Evolutionary conservation across 2,797 vertebrate species (phyloP), one percentile per base, ranked within the genome.

Genomic region (Apogon talboti): DNA sequence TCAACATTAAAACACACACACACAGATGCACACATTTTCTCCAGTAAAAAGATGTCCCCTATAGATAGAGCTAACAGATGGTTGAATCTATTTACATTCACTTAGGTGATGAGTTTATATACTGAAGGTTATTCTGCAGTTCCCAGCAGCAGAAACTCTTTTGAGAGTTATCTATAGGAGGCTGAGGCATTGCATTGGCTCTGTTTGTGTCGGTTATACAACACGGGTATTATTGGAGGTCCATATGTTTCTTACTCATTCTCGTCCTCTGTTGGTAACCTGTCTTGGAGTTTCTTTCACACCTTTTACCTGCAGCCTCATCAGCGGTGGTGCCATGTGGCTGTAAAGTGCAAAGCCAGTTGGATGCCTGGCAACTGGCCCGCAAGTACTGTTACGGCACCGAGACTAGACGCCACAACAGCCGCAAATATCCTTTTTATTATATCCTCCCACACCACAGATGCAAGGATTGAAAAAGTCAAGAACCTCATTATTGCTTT

Each of bases 1-100:
- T 21, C 10, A 13, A 18, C 6, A 33, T 42, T 40, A 15, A 48
- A 51, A 30, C 49, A 46, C 52, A 47, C 18, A 45, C 42, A 63
- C 21, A 52, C 35, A 61, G 3, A 73, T 28, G 19, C 55, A 59
- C 35, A 19, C 38, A 41, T 9, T 54, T 57, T 7, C 24, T 49
- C 15, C 35, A 35, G 52, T 53, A 52, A 70, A 64, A 79, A 42
- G 37, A 54, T 16, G 55, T 79, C 76, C 52, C 67, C 58, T 74
- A 73, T 72, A 81, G 64, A 78, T 52, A 57, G 66, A 52, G 67
- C 59, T 15, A 76, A 67, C 81, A 85, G 81, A 85, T 88, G 78
- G 78, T 54, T 24, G 65, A 78, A 81, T 77, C 57, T 76, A 83
- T 87, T 73, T 72, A 71, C 75, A 76, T 69, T 80, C 73, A 74